Evolutionary conservation across 2,888 invertebrate species (phyloP), one percentile per base, ranked within the genome.

Genomic region (Hemicrepidius hirtus): DNA sequence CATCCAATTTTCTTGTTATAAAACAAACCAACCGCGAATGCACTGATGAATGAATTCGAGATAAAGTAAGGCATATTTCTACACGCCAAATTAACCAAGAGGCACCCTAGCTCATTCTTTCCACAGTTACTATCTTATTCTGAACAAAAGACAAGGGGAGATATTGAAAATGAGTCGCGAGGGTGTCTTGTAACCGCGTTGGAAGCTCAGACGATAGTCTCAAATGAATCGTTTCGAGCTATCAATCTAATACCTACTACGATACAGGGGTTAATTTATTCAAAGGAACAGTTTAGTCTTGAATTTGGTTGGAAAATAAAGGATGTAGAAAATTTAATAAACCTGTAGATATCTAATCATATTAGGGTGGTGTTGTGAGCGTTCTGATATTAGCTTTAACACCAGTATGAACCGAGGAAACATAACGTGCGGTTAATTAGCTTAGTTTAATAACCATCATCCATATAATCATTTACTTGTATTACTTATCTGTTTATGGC

Each of bases 31-130:
- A 28, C 49, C 49, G 16, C 53, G 6, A 53, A 28, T n/a, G 24
- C 20, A 53, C 53, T 28, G 28, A 53, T 21, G 28, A 53, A 53
- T 53, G 24, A 28, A 21, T 28, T 28, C 28, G 9, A 53, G 53
- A 53, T 53, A 13, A 28, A 53, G n/a, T 49, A 12, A 16, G 28
- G 7, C 53, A 53, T 53, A 28, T 53, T 53, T 49, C 20, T 53
- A 28, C 53, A 53, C 53, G 53, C 53, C n/a, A 28, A 53, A 53
- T 53, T 53, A 53, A 53, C 53, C 20, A 53, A 28, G n/a, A 0
- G 28, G 7, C 53, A 13, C 53, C 53, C 53, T 10, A 28, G n/a
- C 20, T n/a, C 20, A 24, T 53, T 49, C 53, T n/a, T n/a, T 53
- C 28, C 24, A 21, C n/a, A 10, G 24, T 53, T 28, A 53, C n/a